Evolutionary conservation across 2,888 invertebrate genomes (phyloP), one percentile per base, ranked within the genome.

Genomic region (Tenthredo scrophulariae): DNA sequence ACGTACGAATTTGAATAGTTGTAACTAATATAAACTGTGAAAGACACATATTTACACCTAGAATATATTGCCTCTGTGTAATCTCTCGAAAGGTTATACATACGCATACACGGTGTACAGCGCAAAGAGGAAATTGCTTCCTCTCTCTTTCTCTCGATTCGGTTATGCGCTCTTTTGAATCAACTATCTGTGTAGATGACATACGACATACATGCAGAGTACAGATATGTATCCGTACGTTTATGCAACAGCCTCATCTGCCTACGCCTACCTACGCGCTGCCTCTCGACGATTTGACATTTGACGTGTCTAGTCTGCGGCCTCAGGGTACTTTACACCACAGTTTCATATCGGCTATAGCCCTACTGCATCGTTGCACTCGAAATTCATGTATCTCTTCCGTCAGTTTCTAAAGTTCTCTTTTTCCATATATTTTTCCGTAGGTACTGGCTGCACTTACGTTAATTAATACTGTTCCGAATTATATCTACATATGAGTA

Each of bases 241-340:
- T 77, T 77, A 54, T 77, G 77, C 77, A 77, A 77, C 50, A 77
- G 77, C 40, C 54, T 77, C 77, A 77, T 77, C 77, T 77, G 50
- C 77, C 77, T 77, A 50, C 77, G 77, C 40, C 77, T 54, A 18
- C 77, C 77, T 40, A 77, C 77, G 77, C 74, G 26, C 72, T 40
- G n/a, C n/a, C 10, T 9, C 40, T n/a, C 43, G 22, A 37, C 37
- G 70, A 50, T 33, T 77, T 77, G 77, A 77, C 77, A 77, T 77
- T 77, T 77, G 77, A 50, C 77, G 77, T 29, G 33, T 50, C 50
- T 50, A 22, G 50, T 46, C 15, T 40, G 70, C n/a, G n/a, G 22
- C 75, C 75, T 26, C 18, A 13, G 75, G 75, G 43, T 75, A 22
- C 46, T 75, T 70, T n/a, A 70, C 9, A 70, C 18, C 72, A n/a